Evolutionary conservation across 1,140 invertebrate genomes (phyloP), one percentile per base, ranked within the genome.

Genomic region (Panulirus ornatus): DNA sequence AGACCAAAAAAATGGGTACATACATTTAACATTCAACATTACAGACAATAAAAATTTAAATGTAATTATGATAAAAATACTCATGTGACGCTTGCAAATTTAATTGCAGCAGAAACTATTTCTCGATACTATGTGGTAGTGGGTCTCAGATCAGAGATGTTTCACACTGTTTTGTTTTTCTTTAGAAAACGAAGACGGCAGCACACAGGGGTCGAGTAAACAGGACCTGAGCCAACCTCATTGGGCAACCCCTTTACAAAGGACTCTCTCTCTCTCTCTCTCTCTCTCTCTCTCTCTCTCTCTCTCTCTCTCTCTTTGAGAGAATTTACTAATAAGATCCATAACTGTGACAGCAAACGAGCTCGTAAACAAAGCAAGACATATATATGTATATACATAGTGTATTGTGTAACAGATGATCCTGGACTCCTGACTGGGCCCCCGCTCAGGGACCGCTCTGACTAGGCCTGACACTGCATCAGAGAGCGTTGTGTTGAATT

Each of bases 261-360:
- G 11, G 51, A 11, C 70, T 73, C 30, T 22, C 70, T 73, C 27
- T 73, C 70, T 34, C 9, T 73, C 30, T 73, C 70, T 73, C 70
- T 73, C 70, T 73, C 30, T 73, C 70, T 73, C 70, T 73, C 30
- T 34, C 70, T 73, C 70, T 73, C 70, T 58, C 51, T 58, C 51
- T 58, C 51, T 58, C 51, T 58, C 51, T 34, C 70, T 73, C 70
- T 22, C 30, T 73, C 16, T 11, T 34, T 27, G 16, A 8, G 27
- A 73, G 9, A 11, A 73, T 73, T 22, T 34, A 22, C 9, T 9
- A 34, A 16, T 34, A 16, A 73, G 30, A 73, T n/a, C n/a, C n/a
- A n/a, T n/a, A n/a, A n/a, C n/a, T n/a, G n/a, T n/a, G n/a, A n/a
- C n/a, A n/a, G n/a, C n/a, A n/a, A n/a, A n/a, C n/a, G n/a, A n/a